phyloP scores from a whole-genome alignment of 2,797 vertebrate genomes.

The Sebastes dallii region DNA sequence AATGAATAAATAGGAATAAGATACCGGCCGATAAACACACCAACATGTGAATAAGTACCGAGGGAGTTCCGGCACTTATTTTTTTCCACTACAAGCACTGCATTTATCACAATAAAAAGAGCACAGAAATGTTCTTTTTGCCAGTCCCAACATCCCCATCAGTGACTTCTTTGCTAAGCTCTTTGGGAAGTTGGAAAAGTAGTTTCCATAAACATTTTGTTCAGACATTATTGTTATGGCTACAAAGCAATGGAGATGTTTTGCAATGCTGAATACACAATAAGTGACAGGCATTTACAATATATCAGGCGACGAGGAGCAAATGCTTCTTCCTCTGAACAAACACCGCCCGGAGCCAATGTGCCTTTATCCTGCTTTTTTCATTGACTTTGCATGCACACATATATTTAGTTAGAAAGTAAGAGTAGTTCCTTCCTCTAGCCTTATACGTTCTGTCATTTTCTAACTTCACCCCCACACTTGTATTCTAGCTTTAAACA shows the following conservation, averaged over 20 bases:
- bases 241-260: background rate
- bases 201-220: background rate
- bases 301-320: background rate
- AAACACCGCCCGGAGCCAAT: background rate
- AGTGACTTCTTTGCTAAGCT: background rate
- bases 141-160: background rate
- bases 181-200: background rate
- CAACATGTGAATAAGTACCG: too few species aligned
- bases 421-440: background rate
- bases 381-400: conserved; percentile 12
- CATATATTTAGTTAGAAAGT: background rate
- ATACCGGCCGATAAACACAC: rapidly evolving
- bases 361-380: background rate
- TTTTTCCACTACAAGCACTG: too few species aligned
- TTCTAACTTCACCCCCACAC: conserved; percentile 15
- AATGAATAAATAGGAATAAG: too few species aligned
- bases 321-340: background rate
- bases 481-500: conserved; percentile 9
- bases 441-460: conserved; percentile 20
- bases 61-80: background rate
- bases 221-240: background rate
- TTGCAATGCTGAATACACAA: background rate
- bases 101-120: background rate
- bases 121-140: background rate
- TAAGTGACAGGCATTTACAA: conserved; percentile 10